Evolutionary conservation across 2,888 invertebrate genomes (phyloP), one percentile per base, ranked within the genome.

Genomic region (Caenorhabditis japonica): DNA sequence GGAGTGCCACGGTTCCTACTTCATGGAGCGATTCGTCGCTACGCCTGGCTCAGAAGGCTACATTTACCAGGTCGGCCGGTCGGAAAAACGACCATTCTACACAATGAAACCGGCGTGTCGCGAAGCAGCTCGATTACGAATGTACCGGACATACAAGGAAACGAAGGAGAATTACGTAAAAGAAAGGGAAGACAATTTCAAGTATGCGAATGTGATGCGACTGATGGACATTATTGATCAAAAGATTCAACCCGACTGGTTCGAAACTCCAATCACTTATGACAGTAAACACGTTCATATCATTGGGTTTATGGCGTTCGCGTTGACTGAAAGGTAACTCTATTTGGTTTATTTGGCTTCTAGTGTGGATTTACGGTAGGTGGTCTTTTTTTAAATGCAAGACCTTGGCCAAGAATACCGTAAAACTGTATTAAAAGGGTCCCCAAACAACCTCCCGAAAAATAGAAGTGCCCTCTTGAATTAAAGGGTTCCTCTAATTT

Each of bases 21-120:
- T 51, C 51, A 51, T 51, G 51, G 51, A 51, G 19, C 51, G 51
- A 13, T 51, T 51, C 51, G 51, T 51, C 10, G 38, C 34, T 13
- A 25, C 51, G 1, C 51, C 51, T 1, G 51, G 34, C 36, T 23
- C 19, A 8, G 23, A 25, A 0, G 51, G 51, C 36, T 51, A 23
- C n/a, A 17, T 51, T 3, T 51, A 25, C 8, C 51, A 51, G 15
- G 23, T 38, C 1, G 51, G 51, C 0, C 10, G 51, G n/a, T n/a
- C 51, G 10, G 51, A 51, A 23, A 51, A 51, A 23, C 36, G 51
- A 2, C 51, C 51, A 4, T 51, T 38, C 38, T 51, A 38, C 51
- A 38, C 51, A 4, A 36, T 51, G 25, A 36, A 38, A 38, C 51
- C 51, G n/a, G 10, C 51, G n/a, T 25, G 36, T 3, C 51, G 36